phyloP scores from a whole-genome alignment of 2,888 invertebrate species.

The Graphium colonna region DNA sequence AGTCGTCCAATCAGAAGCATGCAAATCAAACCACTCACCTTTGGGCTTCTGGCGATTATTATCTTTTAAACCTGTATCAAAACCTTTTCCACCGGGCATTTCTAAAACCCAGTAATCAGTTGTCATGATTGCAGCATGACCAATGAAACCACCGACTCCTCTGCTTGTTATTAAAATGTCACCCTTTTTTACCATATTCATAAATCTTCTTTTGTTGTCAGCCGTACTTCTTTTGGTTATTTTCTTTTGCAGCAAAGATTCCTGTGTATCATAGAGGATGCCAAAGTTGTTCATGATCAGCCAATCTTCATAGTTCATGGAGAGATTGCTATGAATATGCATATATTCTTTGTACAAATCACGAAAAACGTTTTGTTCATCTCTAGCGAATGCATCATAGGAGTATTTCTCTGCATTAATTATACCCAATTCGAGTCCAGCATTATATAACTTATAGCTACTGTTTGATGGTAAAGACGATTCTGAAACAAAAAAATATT shows the following conservation, averaged over 20 bases:
- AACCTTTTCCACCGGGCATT: constrained; percentile 48
- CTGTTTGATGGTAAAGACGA: neutral
- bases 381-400: constrained; percentile 45
- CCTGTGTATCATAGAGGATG: constrained; percentile 49
- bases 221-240: constrained; percentile 46
- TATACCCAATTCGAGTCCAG: constrained; percentile 51
- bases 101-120: constrained; percentile 50
- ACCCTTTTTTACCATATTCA: constrained; percentile 48
- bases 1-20: constrained; percentile 48
- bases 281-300: constrained; percentile 58
- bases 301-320: constrained; percentile 55
- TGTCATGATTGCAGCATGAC: constrained; percentile 55
- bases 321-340: constrained; percentile 39
- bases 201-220: constrained; percentile 47
- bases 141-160: constrained; percentile 43
- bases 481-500: too few relatives aligned
- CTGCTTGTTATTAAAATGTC: constrained; percentile 48
- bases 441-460: constrained; percentile 32
- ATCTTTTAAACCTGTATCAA: constrained; percentile 39
- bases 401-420: constrained; percentile 58
- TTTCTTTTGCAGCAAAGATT: constrained; percentile 50
- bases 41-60: constrained; percentile 51
- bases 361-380: constrained; percentile 51
- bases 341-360: constrained; percentile 44
- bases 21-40: constrained; percentile 46